Conservation (phyloP, 2,113 vertebrate genomes). For the Podiceps cristatus region DNA sequence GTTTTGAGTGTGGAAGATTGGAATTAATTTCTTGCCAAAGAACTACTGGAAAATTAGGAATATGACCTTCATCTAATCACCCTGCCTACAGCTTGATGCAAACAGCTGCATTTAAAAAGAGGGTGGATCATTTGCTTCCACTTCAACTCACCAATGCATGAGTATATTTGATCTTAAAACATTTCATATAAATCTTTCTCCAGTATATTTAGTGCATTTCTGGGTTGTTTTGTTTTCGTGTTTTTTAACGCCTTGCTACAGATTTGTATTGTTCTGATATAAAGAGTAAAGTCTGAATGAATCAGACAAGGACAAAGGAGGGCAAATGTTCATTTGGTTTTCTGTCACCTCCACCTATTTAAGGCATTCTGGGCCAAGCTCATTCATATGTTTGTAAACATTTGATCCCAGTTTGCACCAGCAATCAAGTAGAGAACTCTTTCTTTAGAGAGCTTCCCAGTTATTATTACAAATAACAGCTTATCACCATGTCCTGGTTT, state of each 20-base stretch:
- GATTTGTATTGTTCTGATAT: background rate
- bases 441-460: background rate
- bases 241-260: background rate
- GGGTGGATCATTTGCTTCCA: background rate
- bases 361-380: background rate
- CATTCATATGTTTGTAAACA: background rate
- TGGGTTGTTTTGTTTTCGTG: background rate
- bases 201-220: background rate
- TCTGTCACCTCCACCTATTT: background rate
- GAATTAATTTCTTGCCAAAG: background rate
- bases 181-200: background rate
- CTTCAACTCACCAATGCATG: background rate
- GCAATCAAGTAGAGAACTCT: background rate
- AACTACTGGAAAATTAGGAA: background rate
- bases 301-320: background rate
- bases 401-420: background rate
- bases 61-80: background rate
- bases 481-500: background rate
- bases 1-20: background rate
- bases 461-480: background rate
- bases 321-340: background rate
- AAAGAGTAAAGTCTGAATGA: background rate
- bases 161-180: background rate
- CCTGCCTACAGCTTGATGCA: background rate
- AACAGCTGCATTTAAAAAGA: background rate